phyloP scores from a whole-genome alignment of 2,113 vertebrate genomes.

The Patagioenas fasciata region DNA sequence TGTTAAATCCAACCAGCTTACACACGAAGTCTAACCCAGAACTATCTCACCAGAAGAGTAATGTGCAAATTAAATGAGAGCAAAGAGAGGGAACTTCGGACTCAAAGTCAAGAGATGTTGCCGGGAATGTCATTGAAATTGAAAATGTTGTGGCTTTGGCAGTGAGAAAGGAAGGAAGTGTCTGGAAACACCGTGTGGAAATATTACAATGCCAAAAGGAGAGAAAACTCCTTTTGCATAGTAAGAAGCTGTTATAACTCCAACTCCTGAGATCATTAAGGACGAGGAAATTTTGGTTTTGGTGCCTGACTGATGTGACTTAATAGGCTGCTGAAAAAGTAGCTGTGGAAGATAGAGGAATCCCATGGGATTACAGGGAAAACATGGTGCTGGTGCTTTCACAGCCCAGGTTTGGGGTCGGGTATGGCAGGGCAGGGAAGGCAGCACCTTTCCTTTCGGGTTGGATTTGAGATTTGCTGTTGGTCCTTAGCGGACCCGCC shows the following conservation, averaged over 20 bases:
- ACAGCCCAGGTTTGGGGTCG: neutral
- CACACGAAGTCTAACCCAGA: neutral
- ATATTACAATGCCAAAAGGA: neutral
- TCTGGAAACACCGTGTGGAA: neutral
- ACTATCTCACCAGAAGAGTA: neutral
- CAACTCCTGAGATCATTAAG: neutral
- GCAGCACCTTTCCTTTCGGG: neutral
- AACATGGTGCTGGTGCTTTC: neutral
- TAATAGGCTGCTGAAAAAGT: neutral
- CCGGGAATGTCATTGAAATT: neutral
- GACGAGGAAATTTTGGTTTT: neutral
- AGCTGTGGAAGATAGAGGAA: neutral
- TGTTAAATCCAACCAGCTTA: neutral
- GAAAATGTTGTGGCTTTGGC: neutral
- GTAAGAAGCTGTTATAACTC: neutral
- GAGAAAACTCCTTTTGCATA: neutral
- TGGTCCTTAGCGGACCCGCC: neutral
- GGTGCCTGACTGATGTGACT: neutral
- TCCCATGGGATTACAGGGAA: neutral
- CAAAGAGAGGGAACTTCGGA: accelerated
- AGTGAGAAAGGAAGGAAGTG: neutral
- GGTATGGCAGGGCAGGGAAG: neutral
- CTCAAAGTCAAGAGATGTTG: neutral
- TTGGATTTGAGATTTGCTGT: too few relatives aligned
- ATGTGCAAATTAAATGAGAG: neutral